Evolutionary conservation across 1,140 invertebrate species (phyloP), one percentile per base, ranked within the genome.

Genomic region (Dendrolimus kikuchii): DNA sequence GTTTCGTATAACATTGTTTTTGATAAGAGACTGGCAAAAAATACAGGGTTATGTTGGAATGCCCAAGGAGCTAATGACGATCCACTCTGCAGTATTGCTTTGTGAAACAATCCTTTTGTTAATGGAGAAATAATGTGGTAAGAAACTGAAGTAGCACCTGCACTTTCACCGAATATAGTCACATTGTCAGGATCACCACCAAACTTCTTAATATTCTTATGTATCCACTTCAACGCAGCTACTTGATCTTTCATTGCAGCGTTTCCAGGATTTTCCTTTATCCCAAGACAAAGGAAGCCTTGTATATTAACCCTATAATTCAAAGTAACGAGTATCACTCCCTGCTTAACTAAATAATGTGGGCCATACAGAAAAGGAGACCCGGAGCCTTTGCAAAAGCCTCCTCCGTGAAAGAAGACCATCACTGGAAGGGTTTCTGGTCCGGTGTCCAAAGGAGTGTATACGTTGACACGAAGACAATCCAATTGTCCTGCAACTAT

Each of bases 271-370:
- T 89, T 89, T 69, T 80, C 84, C 57, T 86, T 82, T 41, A 90
- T 90, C 3, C 76, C 86, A 1, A 90, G 86, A 42, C 91, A 92
- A 0, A 93, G 73, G 62, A 92, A 93, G 38, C 93, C 92, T 68
- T 92, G 86, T 10, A 89, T 84, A 36, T 90, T 92, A 7, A 92
- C 67, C 56, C 93, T 88, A 56, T 91, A 94, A 68, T 93, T 94
- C 5, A 93, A 84, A 4, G 90, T 91, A 4, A 94, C 91, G 4
- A 93, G 68, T 6, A 94, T 81, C 0, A 93, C 87, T 53, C 90
- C 89, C 7, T 92, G 86, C 51, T 92, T 89, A 6, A 92, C 67
- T 4, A 93, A 77, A 65, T 88, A 92, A 66, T 93, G 88, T 53
- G 91, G 88, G 38, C 91, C 88, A 51, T 88, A 91, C 0, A 90